Percentiles rank a stretch among this genome's conserved stretches.
These are phyloP conservation scores for Epinephelus cyanopodus DNA, from an alignment of 2,113 vertebrate species.

Conservation along the genomic window DNA sequence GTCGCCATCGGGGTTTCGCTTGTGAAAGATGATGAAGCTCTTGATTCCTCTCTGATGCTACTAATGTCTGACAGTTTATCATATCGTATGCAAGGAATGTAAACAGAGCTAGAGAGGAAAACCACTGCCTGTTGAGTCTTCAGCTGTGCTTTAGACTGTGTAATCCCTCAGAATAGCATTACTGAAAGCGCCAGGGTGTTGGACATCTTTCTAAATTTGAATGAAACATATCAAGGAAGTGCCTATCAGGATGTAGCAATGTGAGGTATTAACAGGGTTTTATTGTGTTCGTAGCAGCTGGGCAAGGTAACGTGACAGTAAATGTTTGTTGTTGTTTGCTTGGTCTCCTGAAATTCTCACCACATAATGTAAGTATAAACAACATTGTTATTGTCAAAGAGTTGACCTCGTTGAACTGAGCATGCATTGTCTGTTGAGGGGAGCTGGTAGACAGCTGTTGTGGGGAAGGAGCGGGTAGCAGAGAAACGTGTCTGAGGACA, in stretches of 20 bases:
- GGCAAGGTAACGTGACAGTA: neutral
- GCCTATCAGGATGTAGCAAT: conserved; percentile 21
- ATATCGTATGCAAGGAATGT: conserved; percentile 24
- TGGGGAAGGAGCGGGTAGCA: conserved; percentile 18
- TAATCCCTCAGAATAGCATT: conserved; percentile 22
- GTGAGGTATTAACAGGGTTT: neutral
- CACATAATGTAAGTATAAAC: neutral
- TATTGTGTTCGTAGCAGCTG: neutral
- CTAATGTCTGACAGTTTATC: conserved; percentile 14
- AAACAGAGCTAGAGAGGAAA: conserved; percentile 18
- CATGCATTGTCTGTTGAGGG: conserved; percentile 11
- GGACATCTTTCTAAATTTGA: conserved; percentile 1
- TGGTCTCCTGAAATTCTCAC: conserved; percentile 4
- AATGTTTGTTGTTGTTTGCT: neutral
- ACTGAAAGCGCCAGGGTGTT: neutral
- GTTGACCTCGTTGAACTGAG: conserved; percentile 45
- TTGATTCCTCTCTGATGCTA: conserved; percentile 1
- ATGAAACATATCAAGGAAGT: neutral
- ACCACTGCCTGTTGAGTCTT: neutral
- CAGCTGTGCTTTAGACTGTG: conserved; percentile 2
- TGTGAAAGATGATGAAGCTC: conserved; percentile 11
- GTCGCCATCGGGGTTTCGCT: neutral
- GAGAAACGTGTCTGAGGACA: conserved; percentile 33
- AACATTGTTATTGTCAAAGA: neutral
- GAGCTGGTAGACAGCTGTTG: conserved; percentile 34